Evolutionary conservation across 2,888 invertebrate genomes (phyloP), one percentile per base, ranked within the genome.

Genomic region (Eupeodes luniger): DNA sequence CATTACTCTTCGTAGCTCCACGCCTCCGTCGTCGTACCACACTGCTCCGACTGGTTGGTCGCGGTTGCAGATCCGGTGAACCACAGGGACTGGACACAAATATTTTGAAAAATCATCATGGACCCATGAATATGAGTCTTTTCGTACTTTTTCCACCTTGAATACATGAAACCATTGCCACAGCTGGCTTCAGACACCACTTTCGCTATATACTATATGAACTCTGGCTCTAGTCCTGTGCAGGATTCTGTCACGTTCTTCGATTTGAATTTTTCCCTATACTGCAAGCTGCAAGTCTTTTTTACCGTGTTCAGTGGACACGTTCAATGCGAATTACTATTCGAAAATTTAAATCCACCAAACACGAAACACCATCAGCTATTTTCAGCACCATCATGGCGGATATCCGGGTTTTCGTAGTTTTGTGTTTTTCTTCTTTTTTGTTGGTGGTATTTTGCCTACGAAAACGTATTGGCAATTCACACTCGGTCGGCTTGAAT

Each of bases 331-430:
- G 69, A 69, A 69, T 74, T 83, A 51, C 34, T 51, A 67, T 69
- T 75, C 47, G 85, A 81, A 81, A 81, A 74, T 85, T 81, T 81
- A 74, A 81, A 85, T 81, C 72, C 85, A 55, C 77, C 55, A 76
- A 85, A 81, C 81, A 81, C n/a, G 66, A 66, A 66, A 47, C 27
- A 27, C 66, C 66, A 66, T 47, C 66, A 66, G 66, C 66, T 62
- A 44, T 62, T 62, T 62, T 40, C 62, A 40, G 40, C 19, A 47
- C 44, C 59, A 81, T 77, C 70, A 44, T 64, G 47, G 59, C 81
- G 81, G 77, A 85, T 81, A 69, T 81, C 81, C 77, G 84, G 62
- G 47, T 62, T 75, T 77, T 19, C 6, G 40, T 40, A 40, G 40
- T 40, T 9, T 5, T 40, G n/a, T 14, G 6, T 4, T 36, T 61